A percentile compares a stretch with the other conserved stretches of the same genome.
phyloP scores from a whole-genome alignment of 30 jellyfish, hydroid and myxozoan genomes.

The Sanderia malayensis region DNA sequence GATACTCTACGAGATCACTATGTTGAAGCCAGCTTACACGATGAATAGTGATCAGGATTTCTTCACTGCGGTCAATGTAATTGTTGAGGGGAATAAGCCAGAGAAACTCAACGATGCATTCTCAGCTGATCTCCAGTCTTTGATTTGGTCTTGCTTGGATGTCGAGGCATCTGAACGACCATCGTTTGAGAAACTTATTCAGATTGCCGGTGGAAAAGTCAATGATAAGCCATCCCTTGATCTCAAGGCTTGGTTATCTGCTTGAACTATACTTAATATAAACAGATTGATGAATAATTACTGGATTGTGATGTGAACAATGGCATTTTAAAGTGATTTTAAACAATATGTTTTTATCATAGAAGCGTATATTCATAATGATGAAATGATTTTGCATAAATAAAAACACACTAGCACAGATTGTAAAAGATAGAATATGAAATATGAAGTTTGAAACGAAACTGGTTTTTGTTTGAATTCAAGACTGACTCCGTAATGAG shows the following conservation, averaged over 20 bases:
- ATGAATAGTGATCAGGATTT: constrained; percentile 25
- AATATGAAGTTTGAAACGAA: no score
- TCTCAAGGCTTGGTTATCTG: constrained; percentile 19
- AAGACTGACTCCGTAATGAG: no score
- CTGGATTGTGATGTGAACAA: no score
- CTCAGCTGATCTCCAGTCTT: constrained; percentile 34
- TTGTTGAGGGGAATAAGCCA: constrained; percentile 70
- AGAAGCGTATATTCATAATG: background rate
- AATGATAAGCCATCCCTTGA: background rate
- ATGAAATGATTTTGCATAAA: background rate
- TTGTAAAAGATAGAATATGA: no score
- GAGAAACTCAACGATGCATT: constrained; percentile 18
- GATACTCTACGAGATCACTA: constrained; percentile 51
- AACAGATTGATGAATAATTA: no score
- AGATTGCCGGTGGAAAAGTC: constrained; percentile 30
- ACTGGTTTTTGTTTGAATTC: no score
- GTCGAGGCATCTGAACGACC: constrained; percentile 34
- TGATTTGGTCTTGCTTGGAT: constrained; percentile 37
- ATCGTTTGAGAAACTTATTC: constrained; percentile 13
- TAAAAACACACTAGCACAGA: no score
- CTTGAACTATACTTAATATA: background rate
- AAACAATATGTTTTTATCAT: no score
- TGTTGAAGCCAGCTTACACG: constrained; percentile 56
- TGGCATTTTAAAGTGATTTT: background rate
- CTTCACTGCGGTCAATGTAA: constrained; percentile 41